Base-by-base conservation (phyloP, 2,888 invertebrate species). In the Nomada lathburiana region DNA sequence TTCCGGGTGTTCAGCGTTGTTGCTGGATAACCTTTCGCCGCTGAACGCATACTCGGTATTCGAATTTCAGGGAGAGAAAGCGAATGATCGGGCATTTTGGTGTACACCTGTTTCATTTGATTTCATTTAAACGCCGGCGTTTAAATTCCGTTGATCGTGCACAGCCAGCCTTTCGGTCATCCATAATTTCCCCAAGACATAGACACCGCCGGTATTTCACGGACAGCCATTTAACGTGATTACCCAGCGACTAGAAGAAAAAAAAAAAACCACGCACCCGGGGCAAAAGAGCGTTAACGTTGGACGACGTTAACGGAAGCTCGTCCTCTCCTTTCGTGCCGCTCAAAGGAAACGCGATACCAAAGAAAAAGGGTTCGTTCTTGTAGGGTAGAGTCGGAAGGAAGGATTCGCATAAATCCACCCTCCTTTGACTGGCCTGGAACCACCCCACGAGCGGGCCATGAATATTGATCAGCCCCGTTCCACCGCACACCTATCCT, bases 381-480 rank as follows among this genome's bases (percentile, higher is more conserved):
- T 77, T 20, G 76, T 13, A 44, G 85, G 79, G 53, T 64, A 26
- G 79, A 86, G 81, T 73, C 83, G 88, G 89, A 89, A 90, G 89
- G 87, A 89, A 90, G 86, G 91, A 92, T 92, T 92, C 92, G 90
- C 90, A 92, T 93, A 93, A 93, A 93, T 92, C 90, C 91, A 92
- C 88, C 90, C 91, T 89, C 87, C 74, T 68, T 65, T 42, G 81
- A 84, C 84, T 78, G 76, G 80, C 76, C 76, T 75, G 83, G 82
- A 85, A 86, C 83, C 83, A 70, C 88, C 82, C 86, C n/a, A 87
- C 87, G 85, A 83, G 84, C 88, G 84, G 86, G 89, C 91, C 90
- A 93, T 93, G 93, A 93, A 93, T 93, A 93, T 93, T 93, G 93
- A 93, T 93, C 92, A 93, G 88, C 89, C 85, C 88, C 90, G 90